Evolutionary conservation across 2,888 invertebrate genomes (phyloP).

Genomic region (Coremacera marginata): DNA sequence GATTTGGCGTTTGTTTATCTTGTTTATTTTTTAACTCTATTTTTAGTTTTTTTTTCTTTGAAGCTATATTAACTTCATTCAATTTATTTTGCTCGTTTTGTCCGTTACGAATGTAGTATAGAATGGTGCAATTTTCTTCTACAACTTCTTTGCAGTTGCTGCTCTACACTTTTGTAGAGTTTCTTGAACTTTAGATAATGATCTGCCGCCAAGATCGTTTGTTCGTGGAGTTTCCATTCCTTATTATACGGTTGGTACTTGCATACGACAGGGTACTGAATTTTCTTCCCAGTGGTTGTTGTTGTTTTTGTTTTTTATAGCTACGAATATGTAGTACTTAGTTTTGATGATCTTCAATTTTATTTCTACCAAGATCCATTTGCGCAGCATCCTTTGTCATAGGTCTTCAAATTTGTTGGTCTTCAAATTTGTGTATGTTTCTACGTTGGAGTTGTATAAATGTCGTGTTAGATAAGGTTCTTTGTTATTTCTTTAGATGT

Average conservation of each 20-base stretch:
- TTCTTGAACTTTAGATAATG: slow-evolving; percentile 39
- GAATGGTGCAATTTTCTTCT: slow-evolving; percentile 6
- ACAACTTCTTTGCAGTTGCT: slow-evolving; percentile 21
- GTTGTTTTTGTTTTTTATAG: background rate
- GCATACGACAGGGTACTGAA: background rate
- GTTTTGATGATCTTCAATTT: too few species aligned
- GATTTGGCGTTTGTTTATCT: slow-evolving; percentile 30
- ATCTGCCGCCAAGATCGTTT: background rate
- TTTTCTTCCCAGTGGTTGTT: background rate
- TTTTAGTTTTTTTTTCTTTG: background rate
- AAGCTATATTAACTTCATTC: background rate
- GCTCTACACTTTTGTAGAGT: slow-evolving; percentile 33
- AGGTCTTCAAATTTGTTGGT: too few species aligned
- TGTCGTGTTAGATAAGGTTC: too few species aligned
- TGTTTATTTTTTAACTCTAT: background rate
- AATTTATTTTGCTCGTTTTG: slow-evolving; percentile 37
- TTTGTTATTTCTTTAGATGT: too few species aligned
- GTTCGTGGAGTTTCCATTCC: slow-evolving; percentile 6
- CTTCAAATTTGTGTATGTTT: too few species aligned
- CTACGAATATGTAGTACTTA: background rate
- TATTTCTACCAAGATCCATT: too few species aligned
- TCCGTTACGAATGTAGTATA: slow-evolving; percentile 38
- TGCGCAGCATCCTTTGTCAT: too few species aligned
- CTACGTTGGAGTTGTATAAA: too few species aligned
- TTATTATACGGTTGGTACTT: background rate